Conservation (phyloP, 1,140 invertebrate species). For the Steinernema khuongi region DNA sequence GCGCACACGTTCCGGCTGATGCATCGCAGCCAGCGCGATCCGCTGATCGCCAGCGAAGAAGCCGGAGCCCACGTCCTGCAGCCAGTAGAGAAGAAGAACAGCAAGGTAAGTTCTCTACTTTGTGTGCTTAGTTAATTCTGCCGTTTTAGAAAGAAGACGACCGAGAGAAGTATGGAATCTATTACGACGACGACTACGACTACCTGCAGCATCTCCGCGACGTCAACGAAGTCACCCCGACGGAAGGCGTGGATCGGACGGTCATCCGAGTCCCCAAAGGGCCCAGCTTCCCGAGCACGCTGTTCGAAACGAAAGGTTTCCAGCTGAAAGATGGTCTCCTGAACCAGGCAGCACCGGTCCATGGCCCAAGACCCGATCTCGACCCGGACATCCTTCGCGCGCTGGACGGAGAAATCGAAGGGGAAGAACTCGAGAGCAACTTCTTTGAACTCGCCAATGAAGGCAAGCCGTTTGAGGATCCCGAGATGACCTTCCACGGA, state of each 20-base stretch:
- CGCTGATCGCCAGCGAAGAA: conserved; percentile 75
- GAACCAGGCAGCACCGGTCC: conserved; percentile 74
- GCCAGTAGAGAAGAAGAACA: conserved; percentile 41
- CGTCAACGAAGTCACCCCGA: conserved; percentile 54
- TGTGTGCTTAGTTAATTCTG: conserved; percentile 19
- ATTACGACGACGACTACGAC: conserved; percentile 89
- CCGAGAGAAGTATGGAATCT: conserved; percentile 82
- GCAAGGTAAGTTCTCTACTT: conserved; percentile 14
- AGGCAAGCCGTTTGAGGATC: conserved; percentile 48
- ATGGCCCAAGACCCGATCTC: conserved; percentile 69
- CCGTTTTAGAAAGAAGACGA: conserved; percentile 65
- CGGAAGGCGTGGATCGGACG: conserved; percentile 59
- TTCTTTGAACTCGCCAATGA: conserved; percentile 76
- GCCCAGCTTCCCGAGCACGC: conserved; percentile 72
- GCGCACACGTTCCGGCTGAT: conserved; percentile 84
- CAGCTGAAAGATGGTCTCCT: conserved; percentile 81
- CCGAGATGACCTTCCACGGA: conserved; percentile 12
- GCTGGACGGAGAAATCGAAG: conserved; percentile 83
- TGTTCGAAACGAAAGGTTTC: conserved; percentile 76
- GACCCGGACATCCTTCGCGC: conserved; percentile 83
- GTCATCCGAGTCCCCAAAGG: conserved; percentile 39
- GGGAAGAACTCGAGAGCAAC: conserved; percentile 79
- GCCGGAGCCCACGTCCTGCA: conserved; percentile 79
- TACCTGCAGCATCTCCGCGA: conserved; percentile 86
- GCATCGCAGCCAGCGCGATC: conserved; percentile 84